Percentiles rank a stretch among this genome's conserved stretches.
phyloP scores from a whole-genome alignment of 2,113 vertebrate species.

The Ailuropoda melanoleuca region DNA sequence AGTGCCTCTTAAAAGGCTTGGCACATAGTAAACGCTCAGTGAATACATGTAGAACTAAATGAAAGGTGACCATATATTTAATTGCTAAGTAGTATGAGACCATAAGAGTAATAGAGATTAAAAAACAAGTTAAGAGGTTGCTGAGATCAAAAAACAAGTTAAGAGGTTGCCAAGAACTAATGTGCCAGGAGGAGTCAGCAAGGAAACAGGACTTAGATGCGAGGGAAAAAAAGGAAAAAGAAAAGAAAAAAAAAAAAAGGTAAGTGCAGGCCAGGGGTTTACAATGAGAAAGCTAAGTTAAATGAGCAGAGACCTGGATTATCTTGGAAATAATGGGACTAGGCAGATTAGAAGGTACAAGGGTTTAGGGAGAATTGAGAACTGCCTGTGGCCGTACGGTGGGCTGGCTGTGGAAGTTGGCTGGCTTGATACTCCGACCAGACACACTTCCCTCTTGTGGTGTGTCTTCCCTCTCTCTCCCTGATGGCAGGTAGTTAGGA shows the following conservation, averaged over 20 bases:
- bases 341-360: neutral
- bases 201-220: neutral
- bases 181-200: neutral
- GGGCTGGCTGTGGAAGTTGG: neutral
- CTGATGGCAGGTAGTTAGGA: neutral
- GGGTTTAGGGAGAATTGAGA: too few species aligned
- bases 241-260: neutral
- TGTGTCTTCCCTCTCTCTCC: neutral
- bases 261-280: neutral
- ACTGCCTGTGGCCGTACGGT: rapidly evolving
- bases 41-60: neutral
- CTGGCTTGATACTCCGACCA: neutral
- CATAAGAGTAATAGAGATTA: neutral
- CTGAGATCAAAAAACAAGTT: neutral
- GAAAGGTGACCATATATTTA: neutral
- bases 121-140: neutral
- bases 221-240: too few species aligned
- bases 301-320: neutral
- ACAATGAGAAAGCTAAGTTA: neutral
- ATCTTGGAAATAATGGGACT: neutral
- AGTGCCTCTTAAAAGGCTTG: neutral
- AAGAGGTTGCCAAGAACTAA: neutral
- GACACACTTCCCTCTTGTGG: neutral
- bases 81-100: neutral
- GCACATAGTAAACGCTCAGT: neutral